Conservation (phyloP, 1,140 invertebrate species). For the Lordiphosa clarofinis region DNA sequence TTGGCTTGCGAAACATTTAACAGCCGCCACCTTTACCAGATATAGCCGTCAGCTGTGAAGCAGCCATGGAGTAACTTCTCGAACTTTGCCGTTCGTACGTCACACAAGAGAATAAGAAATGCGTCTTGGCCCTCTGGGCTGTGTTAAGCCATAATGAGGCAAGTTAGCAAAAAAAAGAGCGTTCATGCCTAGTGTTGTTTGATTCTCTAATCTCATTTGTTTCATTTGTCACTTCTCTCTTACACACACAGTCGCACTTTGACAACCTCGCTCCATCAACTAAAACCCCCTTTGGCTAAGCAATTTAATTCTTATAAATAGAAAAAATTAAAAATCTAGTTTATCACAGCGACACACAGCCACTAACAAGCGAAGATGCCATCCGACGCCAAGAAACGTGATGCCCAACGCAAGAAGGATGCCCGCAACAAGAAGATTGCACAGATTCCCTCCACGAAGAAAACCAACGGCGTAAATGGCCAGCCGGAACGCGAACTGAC, state of each 20-base stretch:
- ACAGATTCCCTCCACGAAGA: conserved; percentile 74
- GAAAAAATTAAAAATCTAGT: conserved; percentile 6
- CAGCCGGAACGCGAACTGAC: conserved; percentile 80
- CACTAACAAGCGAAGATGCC: conserved; percentile 46
- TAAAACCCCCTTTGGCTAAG: conserved; percentile 25
- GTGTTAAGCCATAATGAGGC: too few species aligned
- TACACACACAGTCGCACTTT: conserved; percentile 1
- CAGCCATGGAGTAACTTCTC: too few species aligned
- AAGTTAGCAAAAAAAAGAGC: too few species aligned
- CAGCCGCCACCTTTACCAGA: too few species aligned
- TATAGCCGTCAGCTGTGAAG: too few species aligned
- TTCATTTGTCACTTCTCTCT: conserved; percentile 3
- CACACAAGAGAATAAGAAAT: too few species aligned
- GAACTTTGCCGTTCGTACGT: too few species aligned
- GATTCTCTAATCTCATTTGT: too few species aligned
- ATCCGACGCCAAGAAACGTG: conserved; percentile 91
- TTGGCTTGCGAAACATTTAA: too few species aligned
- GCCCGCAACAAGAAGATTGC: conserved; percentile 87
- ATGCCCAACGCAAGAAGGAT: conserved; percentile 98
- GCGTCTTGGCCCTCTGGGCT: too few species aligned
- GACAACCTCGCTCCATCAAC: not conserved
- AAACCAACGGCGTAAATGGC: conserved; percentile 61
- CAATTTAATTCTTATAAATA: not conserved
- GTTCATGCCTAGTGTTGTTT: too few species aligned
- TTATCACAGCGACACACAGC: conserved; percentile 3